These are phyloP conservation scores for Sisyra nigra DNA, from an alignment of 2,888 invertebrate genomes.

Conservation along the genomic window DNA sequence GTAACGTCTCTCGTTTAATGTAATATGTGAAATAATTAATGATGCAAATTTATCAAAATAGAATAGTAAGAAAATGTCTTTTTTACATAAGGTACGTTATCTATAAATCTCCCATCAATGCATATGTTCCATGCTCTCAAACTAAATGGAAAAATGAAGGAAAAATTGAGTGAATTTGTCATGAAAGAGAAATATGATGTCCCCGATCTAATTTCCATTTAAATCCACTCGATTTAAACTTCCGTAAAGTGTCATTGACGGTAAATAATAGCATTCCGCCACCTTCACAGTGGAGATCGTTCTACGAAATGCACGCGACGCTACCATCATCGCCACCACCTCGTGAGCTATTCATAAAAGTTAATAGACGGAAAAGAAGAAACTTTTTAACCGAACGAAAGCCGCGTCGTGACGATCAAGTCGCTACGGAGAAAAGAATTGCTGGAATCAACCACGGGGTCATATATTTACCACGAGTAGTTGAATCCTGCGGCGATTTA, in stretches of 20 bases:
- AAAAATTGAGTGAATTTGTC: constrained; percentile 9
- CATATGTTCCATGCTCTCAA: neutral
- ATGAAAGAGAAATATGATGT: constrained; percentile 9
- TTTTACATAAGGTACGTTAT: too few species aligned
- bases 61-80: too few species aligned
- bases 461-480: too few species aligned
- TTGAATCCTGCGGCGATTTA: too few species aligned
- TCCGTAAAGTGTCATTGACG: constrained; percentile 8
- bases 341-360: constrained; percentile 3
- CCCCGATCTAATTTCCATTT: constrained; percentile 10
- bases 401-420: neutral
- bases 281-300: neutral
- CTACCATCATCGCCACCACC: neutral
- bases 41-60: too few species aligned
- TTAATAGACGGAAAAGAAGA: constrained; percentile 4
- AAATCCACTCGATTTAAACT: constrained; percentile 10
- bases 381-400: constrained; percentile 2
- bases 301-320: neutral
- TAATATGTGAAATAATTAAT: too few species aligned
- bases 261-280: constrained; percentile 8
- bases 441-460: too few species aligned
- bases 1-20: too few species aligned
- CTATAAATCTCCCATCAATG: too few species aligned
- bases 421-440: too few species aligned
- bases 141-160: constrained; percentile 2